These are phyloP conservation scores for Gymnarchus niloticus DNA, from an alignment of 2,113 vertebrate species.

Conservation along the genomic window DNA sequence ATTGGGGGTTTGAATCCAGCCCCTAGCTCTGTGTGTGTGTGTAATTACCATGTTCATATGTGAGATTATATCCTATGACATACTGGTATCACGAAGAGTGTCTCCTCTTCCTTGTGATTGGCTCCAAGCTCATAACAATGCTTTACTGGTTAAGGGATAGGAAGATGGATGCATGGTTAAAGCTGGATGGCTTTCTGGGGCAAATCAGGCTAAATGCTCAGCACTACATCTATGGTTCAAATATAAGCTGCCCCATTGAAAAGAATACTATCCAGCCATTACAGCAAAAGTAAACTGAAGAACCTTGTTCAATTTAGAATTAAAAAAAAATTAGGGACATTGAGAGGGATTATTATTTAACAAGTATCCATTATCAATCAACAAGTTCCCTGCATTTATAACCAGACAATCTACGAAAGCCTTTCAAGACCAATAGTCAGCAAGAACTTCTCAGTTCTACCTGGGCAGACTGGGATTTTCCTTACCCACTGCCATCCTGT, in stretches of 20 bases:
- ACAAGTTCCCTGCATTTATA: constrained; percentile 52
- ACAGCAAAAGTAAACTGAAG: neutral
- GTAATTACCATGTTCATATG: no score
- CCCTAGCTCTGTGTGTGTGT: no score
- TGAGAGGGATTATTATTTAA: constrained; percentile 40
- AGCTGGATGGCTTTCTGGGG: neutral
- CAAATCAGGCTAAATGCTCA: neutral
- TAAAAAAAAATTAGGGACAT: neutral
- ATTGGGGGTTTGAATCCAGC: no score
- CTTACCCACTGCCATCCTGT: constrained; percentile 22
- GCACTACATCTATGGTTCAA: neutral
- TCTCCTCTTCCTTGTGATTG: neutral
- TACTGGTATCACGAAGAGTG: neutral
- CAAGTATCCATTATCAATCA: constrained; percentile 52
- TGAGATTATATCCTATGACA: neutral
- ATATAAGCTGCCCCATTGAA: neutral
- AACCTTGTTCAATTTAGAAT: neutral
- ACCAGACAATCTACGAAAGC: constrained; percentile 59
- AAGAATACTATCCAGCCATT: neutral
- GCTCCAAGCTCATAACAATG: neutral
- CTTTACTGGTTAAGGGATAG: neutral
- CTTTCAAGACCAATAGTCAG: constrained; percentile 28
- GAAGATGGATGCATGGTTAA: neutral
- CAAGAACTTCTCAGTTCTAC: constrained; percentile 12
- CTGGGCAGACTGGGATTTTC: constrained; percentile 15